Percentiles rank a stretch among this genome's conserved stretches.
Evolutionary conservation across 1,140 invertebrate genomes (phyloP).

Genomic region (Drosophila rhopaloa): DNA sequence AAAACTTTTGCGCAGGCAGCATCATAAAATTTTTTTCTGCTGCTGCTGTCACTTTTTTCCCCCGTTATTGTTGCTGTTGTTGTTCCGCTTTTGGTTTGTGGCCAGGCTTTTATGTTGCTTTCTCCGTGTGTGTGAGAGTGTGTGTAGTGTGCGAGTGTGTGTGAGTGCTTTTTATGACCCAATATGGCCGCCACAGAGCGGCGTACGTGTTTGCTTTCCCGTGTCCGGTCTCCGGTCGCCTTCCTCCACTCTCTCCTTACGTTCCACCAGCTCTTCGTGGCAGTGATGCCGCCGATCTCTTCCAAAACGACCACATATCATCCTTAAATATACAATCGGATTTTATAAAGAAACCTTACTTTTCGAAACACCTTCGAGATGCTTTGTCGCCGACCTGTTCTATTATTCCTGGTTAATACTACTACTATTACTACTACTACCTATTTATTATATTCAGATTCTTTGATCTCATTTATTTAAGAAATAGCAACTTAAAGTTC

Average conservation of each 20-base stretch:
- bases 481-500: too few species aligned
- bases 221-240: constrained; percentile 40
- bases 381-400: too few species aligned
- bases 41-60: constrained; percentile 73
- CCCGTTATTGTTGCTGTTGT: constrained; percentile 48
- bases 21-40: constrained; percentile 81
- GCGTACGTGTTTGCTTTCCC: constrained; percentile 64
- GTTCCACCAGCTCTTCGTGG: not conserved
- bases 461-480: too few species aligned
- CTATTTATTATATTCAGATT: too few species aligned
- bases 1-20: constrained; percentile 71
- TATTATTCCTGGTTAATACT: too few species aligned
- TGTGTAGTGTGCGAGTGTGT: constrained; percentile 43
- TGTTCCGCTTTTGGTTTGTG: constrained; percentile 55
- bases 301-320: not conserved
- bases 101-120: constrained; percentile 62
- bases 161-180: constrained; percentile 78
- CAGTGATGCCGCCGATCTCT: constrained; percentile 29
- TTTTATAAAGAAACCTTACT: too few species aligned
- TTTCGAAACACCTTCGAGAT: too few species aligned
- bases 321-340: not conserved
- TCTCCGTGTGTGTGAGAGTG: constrained; percentile 27
- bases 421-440: too few species aligned
- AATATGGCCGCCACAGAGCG: constrained; percentile 77
- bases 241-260: constrained; percentile 4